Conservation (phyloP, 2,113 vertebrate species). For the Gila orcuttii region DNA sequence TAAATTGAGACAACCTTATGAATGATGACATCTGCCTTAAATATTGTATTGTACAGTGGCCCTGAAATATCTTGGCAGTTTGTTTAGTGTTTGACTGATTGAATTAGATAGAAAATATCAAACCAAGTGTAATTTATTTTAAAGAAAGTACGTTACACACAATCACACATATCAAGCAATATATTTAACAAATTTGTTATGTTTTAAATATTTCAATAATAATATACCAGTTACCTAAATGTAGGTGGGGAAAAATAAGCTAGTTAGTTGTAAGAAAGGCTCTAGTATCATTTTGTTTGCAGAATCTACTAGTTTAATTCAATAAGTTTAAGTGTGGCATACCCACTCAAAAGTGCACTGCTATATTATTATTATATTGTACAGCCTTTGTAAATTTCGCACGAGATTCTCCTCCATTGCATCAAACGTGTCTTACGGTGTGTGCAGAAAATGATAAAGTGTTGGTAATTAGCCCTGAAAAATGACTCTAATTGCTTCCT, state of each 20-base stretch:
- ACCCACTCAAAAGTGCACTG: neutral
- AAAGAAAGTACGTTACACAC: neutral
- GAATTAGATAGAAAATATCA: neutral
- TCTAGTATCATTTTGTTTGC: no score
- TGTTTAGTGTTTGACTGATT: neutral
- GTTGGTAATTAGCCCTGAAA: slow-evolving; percentile 52
- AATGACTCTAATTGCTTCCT: slow-evolving; percentile 57
- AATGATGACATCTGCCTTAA: neutral
- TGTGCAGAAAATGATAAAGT: slow-evolving; percentile 45
- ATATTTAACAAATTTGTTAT: neutral
- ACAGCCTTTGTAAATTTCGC: neutral
- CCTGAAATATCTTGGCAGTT: neutral
- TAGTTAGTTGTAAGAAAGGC: neutral
- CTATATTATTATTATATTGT: neutral
- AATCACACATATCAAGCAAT: neutral
- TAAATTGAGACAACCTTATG: neutral
- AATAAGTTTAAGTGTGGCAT: no score
- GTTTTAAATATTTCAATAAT: neutral
- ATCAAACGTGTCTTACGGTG: slow-evolving; percentile 41
- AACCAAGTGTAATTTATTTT: neutral
- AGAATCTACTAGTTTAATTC: neutral
- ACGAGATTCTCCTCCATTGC: neutral
- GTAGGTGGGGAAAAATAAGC: neutral
- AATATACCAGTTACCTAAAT: neutral
- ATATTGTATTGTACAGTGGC: neutral